These are phyloP conservation scores for Amblyteles armatorius DNA, from an alignment of 2,888 invertebrate species.

Conservation along the genomic window DNA sequence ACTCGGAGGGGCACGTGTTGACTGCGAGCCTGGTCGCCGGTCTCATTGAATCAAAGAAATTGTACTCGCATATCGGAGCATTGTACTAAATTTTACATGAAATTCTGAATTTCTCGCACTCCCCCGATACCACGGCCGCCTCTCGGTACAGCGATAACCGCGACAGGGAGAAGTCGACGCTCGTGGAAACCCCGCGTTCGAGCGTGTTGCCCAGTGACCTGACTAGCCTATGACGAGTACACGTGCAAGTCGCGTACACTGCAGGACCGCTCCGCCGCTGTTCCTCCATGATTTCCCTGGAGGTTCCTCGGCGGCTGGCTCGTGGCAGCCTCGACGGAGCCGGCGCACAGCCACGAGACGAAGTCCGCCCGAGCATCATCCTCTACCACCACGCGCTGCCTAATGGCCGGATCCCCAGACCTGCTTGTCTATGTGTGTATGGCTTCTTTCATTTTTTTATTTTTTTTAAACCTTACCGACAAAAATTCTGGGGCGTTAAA, in stretches of 20 bases:
- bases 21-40: constrained; percentile 47
- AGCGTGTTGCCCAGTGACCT: constrained; percentile 60
- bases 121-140: not conserved
- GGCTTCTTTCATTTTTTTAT: not conserved
- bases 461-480: not conserved
- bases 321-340: constrained; percentile 66
- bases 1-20: constrained; percentile 9
- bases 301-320: constrained; percentile 73
- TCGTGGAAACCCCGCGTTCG: constrained; percentile 29
- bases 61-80: not conserved
- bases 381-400: constrained; percentile 42
- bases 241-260: constrained; percentile 71
- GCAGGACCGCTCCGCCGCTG: constrained; percentile 71
- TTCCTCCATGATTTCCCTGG: constrained; percentile 82
- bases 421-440: not conserved
- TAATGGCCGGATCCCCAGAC: constrained; percentile 5
- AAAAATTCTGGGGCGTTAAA: not conserved
- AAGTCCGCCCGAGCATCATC: constrained; percentile 59
- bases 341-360: constrained; percentile 64
- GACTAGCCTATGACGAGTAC: constrained; percentile 60
- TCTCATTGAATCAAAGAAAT: constrained; percentile 12
- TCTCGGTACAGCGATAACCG: constrained; percentile 35
- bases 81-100: not conserved
- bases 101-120: not conserved
- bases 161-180: constrained; percentile 8